These are phyloP conservation scores for Drosophila austrosaltans DNA, from an alignment of 2,888 invertebrate species.

Conservation along the genomic window DNA sequence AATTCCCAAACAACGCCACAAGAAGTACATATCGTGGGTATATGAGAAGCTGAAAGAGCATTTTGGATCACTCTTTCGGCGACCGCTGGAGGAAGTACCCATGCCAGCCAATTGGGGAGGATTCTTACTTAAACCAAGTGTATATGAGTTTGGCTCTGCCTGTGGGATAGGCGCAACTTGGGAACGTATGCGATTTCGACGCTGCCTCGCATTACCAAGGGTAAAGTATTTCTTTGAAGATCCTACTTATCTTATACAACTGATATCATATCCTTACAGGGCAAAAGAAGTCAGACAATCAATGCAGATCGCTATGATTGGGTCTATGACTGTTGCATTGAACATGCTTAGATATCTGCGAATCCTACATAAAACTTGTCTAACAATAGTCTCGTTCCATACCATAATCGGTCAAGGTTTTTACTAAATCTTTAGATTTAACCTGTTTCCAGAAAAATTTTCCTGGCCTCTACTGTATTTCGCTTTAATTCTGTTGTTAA, in stretches of 20 bases:
- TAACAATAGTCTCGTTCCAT: neutral
- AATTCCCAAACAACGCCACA: conserved; percentile 6
- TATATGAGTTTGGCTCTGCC: conserved; percentile 92
- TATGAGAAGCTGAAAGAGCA: conserved; percentile 13
- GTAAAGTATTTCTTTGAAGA: conserved; percentile 30
- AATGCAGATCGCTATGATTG: conserved; percentile 50
- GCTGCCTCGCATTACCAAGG: conserved; percentile 49
- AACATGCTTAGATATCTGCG: conserved; percentile 9
- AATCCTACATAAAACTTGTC: neutral
- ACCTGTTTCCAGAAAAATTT: too few relatives aligned
- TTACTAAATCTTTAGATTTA: too few relatives aligned
- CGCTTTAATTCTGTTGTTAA: neutral
- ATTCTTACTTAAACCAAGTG: conserved; percentile 90
- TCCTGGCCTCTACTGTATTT: neutral
- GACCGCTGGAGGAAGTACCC: conserved; percentile 83
- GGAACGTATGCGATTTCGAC: conserved; percentile 51
- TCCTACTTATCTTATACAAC: too few relatives aligned
- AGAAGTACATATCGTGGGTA: conserved; percentile 12
- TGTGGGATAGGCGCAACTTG: neutral
- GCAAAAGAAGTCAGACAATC: conserved; percentile 26
- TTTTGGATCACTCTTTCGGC: conserved; percentile 77
- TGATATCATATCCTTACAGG: conserved; percentile 29
- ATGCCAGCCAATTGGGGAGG: conserved; percentile 96
- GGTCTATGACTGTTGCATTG: conserved; percentile 48
- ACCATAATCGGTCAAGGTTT: too few relatives aligned